Evolutionary conservation across 2,888 invertebrate genomes (phyloP).

Genomic region (Papilio demoleus): DNA sequence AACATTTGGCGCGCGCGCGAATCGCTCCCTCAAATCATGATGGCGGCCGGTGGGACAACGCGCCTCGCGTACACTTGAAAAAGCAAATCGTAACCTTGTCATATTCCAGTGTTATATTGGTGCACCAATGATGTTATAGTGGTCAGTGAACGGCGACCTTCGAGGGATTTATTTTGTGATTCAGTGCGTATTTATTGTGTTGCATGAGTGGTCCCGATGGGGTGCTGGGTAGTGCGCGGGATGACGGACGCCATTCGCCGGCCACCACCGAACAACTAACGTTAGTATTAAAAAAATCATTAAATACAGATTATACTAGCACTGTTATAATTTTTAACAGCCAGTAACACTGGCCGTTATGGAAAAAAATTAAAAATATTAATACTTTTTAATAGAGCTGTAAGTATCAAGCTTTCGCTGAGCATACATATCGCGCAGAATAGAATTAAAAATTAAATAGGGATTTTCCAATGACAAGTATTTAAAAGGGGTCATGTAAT

Average conservation of each 20-base stretch:
- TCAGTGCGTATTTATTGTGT: conserved; percentile 68
- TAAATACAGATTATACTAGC: neutral
- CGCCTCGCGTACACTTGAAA: conserved; percentile 66
- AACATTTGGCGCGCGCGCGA: conserved; percentile 79
- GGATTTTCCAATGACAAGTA: neutral
- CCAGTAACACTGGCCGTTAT: neutral
- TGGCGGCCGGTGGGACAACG: conserved; percentile 74
- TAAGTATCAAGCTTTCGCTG: neutral
- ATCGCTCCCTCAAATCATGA: conserved; percentile 70
- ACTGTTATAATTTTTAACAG: neutral
- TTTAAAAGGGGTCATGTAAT: conserved; percentile 14
- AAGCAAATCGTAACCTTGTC: conserved; percentile 55
- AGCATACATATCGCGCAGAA: neutral
- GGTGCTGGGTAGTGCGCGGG: conserved; percentile 63
- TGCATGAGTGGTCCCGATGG: conserved; percentile 80
- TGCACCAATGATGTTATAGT: conserved; percentile 43
- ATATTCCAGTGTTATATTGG: conserved; percentile 46
- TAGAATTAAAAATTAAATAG: neutral
- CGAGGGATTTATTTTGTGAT: conserved; percentile 61
- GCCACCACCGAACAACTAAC: conserved; percentile 81
- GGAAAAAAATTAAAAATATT: neutral
- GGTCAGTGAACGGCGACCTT: conserved; percentile 52
- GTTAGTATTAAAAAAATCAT: conserved; percentile 57
- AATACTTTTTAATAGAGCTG: neutral
- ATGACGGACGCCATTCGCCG: conserved; percentile 76